Conservation (phyloP, 2,113 vertebrate species). For the Atherinomorus stipes region DNA sequence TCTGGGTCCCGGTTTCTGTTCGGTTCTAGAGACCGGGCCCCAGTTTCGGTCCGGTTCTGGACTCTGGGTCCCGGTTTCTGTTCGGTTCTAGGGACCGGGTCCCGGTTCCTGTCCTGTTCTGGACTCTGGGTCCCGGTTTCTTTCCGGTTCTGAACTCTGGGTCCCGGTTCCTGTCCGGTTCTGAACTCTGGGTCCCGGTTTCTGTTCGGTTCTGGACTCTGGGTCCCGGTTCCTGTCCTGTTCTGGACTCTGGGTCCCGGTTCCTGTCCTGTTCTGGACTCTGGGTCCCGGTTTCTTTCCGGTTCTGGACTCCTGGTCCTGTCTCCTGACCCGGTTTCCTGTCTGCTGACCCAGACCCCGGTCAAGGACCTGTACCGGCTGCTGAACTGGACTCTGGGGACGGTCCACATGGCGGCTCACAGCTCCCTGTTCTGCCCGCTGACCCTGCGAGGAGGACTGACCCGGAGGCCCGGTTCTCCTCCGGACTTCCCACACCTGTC, state of each 20-base stretch:
- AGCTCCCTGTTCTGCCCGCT: constrained; percentile 95
- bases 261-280: constrained; percentile 56
- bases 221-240: constrained; percentile 87
- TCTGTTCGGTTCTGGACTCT: constrained; percentile 92
- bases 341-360: constrained; percentile 74
- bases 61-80: too few relatives aligned
- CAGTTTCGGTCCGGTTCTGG: too few relatives aligned
- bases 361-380: constrained; percentile 84
- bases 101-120: too few relatives aligned
- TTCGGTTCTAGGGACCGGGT: too few relatives aligned
- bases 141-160: too few relatives aligned
- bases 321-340: fast-evolving
- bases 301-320: too few relatives aligned
- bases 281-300: neutral
- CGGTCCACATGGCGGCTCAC: constrained; percentile 82
- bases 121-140: too few relatives aligned
- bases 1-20: too few relatives aligned
- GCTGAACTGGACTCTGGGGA: constrained; percentile 88
- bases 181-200: too few relatives aligned
- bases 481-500: constrained; percentile 78
- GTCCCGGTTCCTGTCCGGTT: too few relatives aligned
- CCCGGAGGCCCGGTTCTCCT: constrained; percentile 76
- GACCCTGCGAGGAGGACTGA: constrained; percentile 85
- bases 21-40: too few relatives aligned
- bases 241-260: constrained; percentile 88